phyloP scores from a whole-genome alignment of 1,140 invertebrate genomes.

The Zaprionus inermis region DNA sequence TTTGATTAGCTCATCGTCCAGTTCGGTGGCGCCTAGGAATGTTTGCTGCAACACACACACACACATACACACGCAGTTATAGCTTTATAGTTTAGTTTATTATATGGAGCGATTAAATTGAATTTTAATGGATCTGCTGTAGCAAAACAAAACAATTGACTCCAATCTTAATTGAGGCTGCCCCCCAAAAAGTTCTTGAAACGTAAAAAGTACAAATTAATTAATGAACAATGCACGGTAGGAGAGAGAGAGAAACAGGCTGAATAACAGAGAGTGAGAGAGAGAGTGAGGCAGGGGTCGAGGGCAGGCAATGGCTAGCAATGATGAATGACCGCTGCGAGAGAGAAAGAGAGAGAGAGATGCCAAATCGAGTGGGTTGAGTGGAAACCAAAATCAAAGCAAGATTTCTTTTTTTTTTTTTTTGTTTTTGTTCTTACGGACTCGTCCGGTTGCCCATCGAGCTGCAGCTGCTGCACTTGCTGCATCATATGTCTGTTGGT shows the following conservation, averaged over 20 bases:
- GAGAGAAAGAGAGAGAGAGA: slow-evolving; percentile 23
- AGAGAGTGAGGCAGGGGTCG: slow-evolving; percentile 14
- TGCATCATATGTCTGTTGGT: slow-evolving; percentile 9
- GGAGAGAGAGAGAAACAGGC: slow-evolving; percentile 12
- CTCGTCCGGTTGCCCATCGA: slow-evolving; percentile 44
- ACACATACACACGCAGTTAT: slow-evolving; percentile 10
- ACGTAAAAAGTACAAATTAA: slow-evolving; percentile 57
- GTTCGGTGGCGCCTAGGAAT: slow-evolving; percentile 81
- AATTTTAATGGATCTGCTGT: slow-evolving; percentile 46
- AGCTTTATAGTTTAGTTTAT: slow-evolving; percentile 8
- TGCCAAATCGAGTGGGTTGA: slow-evolving; percentile 40
- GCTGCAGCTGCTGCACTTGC: slow-evolving; percentile 30
- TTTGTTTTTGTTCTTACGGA: slow-evolving; percentile 51
- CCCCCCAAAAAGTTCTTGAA: slow-evolving; percentile 35
- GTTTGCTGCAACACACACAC: slow-evolving; percentile 50
- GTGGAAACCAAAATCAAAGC: slow-evolving; percentile 50
- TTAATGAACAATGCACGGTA: slow-evolving; percentile 49
- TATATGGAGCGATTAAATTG: slow-evolving; percentile 33
- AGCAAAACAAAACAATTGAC: slow-evolving; percentile 70
- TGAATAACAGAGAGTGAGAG: not conserved
- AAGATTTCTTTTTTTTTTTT: slow-evolving; percentile 15
- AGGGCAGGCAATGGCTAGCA: slow-evolving; percentile 31
- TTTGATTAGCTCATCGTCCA: slow-evolving; percentile 96
- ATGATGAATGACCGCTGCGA: slow-evolving; percentile 60
- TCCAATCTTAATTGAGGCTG: slow-evolving; percentile 39